Base-by-base conservation (phyloP, 2,888 invertebrate genomes). In the Geotrupes spiniger region DNA sequence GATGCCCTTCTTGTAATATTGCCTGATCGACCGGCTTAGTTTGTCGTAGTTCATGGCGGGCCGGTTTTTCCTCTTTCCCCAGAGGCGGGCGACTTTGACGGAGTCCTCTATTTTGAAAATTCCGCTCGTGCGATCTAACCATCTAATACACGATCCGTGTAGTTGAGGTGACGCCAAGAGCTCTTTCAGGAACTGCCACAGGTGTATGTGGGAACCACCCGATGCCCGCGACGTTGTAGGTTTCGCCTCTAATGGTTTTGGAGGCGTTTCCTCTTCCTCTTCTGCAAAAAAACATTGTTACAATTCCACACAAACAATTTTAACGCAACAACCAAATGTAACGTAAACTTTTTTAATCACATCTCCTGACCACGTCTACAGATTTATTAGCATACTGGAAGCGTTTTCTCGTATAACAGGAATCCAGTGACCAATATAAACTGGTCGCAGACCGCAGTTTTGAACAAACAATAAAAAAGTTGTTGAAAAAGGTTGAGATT, bases 11-110 rank as follows among this genome's bases (percentile, higher is more conserved):
- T 98, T 97, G 82, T 99, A 99, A 77, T 97, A 97, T 73, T 99
- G 98, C 42, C 99, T 79, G 69, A 99, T 95, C 61, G 96, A 97
- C 46, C 99, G 83, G 56, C 95, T 96, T 39, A 99, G 78, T 73
- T 99, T 99, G 78, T 99, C 99, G 77, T 99, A 99, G 79, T 99
- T 99, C 98, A 99, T 99, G 17, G 96, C 96, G 0, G 97, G 96
- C 6, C 98, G 82, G 77, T 99, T 98, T 76, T 99, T 99, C 57
- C 98, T 82, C 65, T 92, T 89, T 52, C 99, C 99, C 99, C 99
- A 99, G 44, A 96, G 82, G 61, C 90, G 82, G n/a, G 99, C 98
- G 42, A 99, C 96, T 60, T 92, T 84, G 17, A 95, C 92, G 8
- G 96, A 96, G 76, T 99, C 97, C 74, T 99, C 98, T 71, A 99